A percentile compares a stretch with the other conserved stretches of the same genome.
Evolutionary conservation across 1,140 invertebrate genomes (phyloP).

Genomic region (Calliopsis andreniformis): DNA sequence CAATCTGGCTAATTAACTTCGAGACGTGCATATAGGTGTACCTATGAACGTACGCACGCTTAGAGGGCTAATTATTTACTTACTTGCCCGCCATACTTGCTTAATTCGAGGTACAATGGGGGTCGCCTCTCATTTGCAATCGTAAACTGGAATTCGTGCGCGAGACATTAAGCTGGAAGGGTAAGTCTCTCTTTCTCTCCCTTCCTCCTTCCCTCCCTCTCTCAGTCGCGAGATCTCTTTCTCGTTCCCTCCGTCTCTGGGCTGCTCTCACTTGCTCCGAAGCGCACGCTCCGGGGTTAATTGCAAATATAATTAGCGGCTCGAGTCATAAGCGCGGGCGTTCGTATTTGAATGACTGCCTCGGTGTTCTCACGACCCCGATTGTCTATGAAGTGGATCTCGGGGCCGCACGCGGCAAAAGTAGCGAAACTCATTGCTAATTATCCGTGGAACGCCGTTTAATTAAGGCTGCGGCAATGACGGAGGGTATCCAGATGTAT

Average conservation of each 20-base stretch:
- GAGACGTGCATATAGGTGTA: slow-evolving; percentile 55
- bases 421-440: slow-evolving; percentile 74
- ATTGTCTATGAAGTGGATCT: slow-evolving; percentile 74
- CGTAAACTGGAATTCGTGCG: slow-evolving; percentile 61
- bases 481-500: slow-evolving; percentile 53
- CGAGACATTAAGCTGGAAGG: slow-evolving; percentile 52
- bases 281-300: slow-evolving; percentile 61
- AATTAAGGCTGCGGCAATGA: slow-evolving; percentile 67
- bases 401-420: slow-evolving; percentile 67
- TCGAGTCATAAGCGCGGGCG: slow-evolving; percentile 70
- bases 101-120: slow-evolving; percentile 59
- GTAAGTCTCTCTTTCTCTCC: slow-evolving; percentile 24
- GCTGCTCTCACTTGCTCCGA: slow-evolving; percentile 9
- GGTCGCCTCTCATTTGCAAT: slow-evolving; percentile 58
- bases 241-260: background rate
- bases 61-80: slow-evolving; percentile 57
- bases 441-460: slow-evolving; percentile 73
- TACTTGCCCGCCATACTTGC: slow-evolving; percentile 58
- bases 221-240: slow-evolving; percentile 5
- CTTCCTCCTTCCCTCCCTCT: background rate
- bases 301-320: slow-evolving; percentile 76
- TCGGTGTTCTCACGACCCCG: slow-evolving; percentile 73
- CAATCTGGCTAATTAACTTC: slow-evolving; percentile 57
- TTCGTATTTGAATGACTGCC: slow-evolving; percentile 72
- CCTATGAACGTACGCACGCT: slow-evolving; percentile 55